These are phyloP conservation scores for Megaleporinus macrocephalus DNA, from an alignment of 2,113 vertebrate genomes.

Conservation along the genomic window DNA sequence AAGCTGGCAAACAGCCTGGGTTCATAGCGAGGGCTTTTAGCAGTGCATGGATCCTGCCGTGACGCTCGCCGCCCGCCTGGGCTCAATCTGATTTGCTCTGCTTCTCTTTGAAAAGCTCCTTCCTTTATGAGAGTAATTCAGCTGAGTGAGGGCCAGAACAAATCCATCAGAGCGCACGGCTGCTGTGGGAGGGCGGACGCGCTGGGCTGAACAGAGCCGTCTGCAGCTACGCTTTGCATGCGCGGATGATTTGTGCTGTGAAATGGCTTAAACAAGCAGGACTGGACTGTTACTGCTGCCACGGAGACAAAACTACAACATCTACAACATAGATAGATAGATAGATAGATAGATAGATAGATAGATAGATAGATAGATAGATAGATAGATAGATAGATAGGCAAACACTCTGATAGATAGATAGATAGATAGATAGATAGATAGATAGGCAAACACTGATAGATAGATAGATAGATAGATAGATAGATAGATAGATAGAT, in stretches of 20 bases:
- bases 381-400: too few species aligned
- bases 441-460: too few species aligned
- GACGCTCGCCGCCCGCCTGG: neutral
- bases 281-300: neutral
- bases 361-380: too few species aligned
- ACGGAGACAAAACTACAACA: too few species aligned
- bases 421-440: too few species aligned
- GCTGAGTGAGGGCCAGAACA: neutral
- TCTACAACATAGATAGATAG: too few species aligned
- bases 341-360: too few species aligned
- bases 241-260: neutral
- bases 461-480: too few species aligned
- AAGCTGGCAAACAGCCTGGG: neutral
- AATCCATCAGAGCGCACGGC: neutral
- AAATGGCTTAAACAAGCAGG: neutral
- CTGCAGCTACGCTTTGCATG: neutral
- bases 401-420: too few species aligned
- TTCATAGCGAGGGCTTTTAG: neutral
- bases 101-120: neutral
- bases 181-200: neutral
- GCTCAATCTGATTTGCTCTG: neutral
- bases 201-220: neutral
- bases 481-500: too few species aligned
- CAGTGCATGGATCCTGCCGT: neutral
- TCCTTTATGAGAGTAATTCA: neutral